phyloP scores from a whole-genome alignment of 2,113 vertebrate genomes.

The Ailuropoda melanoleuca region DNA sequence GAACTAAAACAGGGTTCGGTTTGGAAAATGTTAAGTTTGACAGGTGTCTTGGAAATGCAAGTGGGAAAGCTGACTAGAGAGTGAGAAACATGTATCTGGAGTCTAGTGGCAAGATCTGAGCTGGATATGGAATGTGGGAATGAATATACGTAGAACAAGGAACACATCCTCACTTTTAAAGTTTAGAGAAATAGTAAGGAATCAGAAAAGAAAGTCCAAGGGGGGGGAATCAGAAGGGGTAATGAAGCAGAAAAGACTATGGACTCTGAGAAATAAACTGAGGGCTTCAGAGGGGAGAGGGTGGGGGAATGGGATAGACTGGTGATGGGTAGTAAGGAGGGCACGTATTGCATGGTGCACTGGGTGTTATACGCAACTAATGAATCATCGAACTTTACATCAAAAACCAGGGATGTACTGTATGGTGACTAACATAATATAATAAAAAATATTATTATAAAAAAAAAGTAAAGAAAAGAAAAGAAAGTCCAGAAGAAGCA shows the following conservation, averaged over 20 bases:
- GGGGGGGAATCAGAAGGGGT: no score
- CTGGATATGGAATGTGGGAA: rapidly evolving
- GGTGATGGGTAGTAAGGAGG: no score
- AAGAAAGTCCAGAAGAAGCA: background rate
- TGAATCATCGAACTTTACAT: no score
- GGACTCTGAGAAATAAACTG: no score
- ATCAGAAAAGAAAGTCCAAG: background rate
- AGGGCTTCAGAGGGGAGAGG: no score
- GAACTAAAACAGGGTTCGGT: background rate
- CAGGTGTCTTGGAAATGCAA: background rate
- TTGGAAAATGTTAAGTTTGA: background rate
- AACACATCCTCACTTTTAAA: background rate
- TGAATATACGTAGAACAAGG: background rate
- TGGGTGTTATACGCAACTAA: no score
- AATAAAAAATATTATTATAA: no score
- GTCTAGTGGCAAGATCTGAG: background rate
- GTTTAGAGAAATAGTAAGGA: background rate
- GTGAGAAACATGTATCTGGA: background rate
- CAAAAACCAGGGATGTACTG: no score
- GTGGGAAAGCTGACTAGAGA: background rate
- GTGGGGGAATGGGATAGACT: no score
- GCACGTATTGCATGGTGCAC: no score
- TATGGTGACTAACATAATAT: no score
- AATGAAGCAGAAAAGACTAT: no score
- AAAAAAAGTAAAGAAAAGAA: background rate